These are phyloP conservation scores for Ictalurus furcatus DNA, from an alignment of 2,113 vertebrate species.

Conservation along the genomic window DNA sequence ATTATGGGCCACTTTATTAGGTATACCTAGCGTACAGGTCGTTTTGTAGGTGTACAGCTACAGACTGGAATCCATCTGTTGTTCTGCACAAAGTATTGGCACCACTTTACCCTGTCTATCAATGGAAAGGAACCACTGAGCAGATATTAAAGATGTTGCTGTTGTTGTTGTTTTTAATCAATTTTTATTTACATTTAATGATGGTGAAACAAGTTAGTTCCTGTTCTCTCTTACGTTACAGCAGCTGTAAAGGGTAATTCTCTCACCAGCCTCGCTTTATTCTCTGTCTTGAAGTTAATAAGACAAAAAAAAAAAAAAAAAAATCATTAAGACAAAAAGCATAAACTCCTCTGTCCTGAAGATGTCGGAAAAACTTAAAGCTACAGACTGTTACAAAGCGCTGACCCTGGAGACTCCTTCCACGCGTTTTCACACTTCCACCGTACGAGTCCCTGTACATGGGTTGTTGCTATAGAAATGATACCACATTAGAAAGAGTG, in stretches of 20 bases:
- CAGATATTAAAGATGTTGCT: no score
- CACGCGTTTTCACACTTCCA: neutral
- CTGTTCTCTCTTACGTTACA: neutral
- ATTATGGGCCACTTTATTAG: neutral
- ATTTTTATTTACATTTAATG: neutral
- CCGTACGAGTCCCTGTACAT: neutral
- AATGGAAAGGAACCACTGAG: neutral
- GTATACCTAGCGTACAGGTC: neutral
- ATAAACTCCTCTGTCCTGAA: neutral
- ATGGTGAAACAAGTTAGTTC: neutral
- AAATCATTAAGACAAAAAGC: neutral
- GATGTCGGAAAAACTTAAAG: neutral
- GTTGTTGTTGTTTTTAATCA: no score
- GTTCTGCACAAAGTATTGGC: neutral
- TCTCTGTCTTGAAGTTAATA: neutral
- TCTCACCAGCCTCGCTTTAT: neutral
- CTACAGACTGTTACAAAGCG: neutral
- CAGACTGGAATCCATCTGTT: neutral
- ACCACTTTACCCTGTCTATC: neutral
- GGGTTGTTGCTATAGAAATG: neutral
- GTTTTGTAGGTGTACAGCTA: neutral
- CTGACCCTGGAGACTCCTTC: neutral
- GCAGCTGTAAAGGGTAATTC: neutral
- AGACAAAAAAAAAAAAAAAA: no score
- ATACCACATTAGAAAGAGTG: neutral